These are phyloP conservation scores for Zeuzera pyrina DNA, from an alignment of 2,888 invertebrate species.

Conservation along the genomic window DNA sequence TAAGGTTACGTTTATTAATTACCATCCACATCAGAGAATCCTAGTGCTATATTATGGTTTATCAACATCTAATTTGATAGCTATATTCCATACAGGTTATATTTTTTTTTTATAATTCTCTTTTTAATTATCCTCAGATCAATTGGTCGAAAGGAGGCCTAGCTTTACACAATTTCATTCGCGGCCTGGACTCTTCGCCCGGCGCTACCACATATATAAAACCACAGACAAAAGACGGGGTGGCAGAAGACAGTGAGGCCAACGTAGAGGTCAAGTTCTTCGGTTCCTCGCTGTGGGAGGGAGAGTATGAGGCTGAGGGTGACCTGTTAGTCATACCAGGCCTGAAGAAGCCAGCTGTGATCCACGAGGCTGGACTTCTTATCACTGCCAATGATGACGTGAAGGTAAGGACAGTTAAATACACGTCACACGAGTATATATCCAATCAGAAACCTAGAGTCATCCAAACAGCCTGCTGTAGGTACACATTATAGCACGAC, in stretches of 20 bases:
- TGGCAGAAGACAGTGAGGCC: slow-evolving; percentile 35
- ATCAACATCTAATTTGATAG: too few relatives aligned
- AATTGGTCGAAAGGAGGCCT: slow-evolving; percentile 80
- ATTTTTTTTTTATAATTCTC: too few relatives aligned
- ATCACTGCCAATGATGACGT: slow-evolving; percentile 87
- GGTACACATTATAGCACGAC: too few relatives aligned
- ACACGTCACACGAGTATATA: too few relatives aligned
- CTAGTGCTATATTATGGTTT: too few relatives aligned
- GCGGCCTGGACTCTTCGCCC: slow-evolving; percentile 95
- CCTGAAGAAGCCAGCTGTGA: slow-evolving; percentile 72
- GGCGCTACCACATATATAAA: slow-evolving; percentile 83
- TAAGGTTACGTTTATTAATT: too few relatives aligned
- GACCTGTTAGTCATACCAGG: slow-evolving; percentile 75
- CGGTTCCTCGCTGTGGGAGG: slow-evolving; percentile 83
- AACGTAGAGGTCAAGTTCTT: slow-evolving; percentile 74
- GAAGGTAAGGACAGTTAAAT: too few relatives aligned
- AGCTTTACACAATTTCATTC: slow-evolving; percentile 92
- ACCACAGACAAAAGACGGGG: slow-evolving; percentile 47
- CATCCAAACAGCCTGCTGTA: too few relatives aligned
- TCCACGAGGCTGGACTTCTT: slow-evolving; percentile 86
- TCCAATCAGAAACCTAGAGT: too few relatives aligned
- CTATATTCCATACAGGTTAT: too few relatives aligned
- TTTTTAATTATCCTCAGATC: slow-evolving; percentile 56
- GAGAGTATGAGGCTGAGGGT: slow-evolving; percentile 67
- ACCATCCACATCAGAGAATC: too few relatives aligned